Conservation (phyloP, 2,797 vertebrate species). For the Uromys caudimaculatus region DNA sequence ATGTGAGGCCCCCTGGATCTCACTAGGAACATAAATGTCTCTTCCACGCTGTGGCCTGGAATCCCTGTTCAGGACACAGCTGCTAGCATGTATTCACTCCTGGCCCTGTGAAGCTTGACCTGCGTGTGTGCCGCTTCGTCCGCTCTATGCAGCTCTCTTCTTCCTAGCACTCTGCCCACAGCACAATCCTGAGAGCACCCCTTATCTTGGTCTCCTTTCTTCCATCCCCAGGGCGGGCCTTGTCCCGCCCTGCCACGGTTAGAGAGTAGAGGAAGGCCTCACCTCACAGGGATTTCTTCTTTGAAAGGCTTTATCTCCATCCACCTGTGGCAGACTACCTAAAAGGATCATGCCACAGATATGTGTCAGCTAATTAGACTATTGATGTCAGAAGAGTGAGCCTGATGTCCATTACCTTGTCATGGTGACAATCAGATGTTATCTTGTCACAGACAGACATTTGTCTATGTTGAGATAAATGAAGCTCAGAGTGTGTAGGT, state of each 20-base stretch:
- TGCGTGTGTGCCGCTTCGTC: rapidly evolving
- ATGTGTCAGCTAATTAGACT: background rate
- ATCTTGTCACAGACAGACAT: background rate
- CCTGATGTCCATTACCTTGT: background rate
- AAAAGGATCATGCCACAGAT: background rate
- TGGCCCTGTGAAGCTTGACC: background rate
- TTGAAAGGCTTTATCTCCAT: background rate
- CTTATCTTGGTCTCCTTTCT: background rate
- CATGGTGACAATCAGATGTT: background rate
- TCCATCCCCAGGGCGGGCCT: background rate
- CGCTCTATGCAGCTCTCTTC: background rate
- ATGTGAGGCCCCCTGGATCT: background rate
- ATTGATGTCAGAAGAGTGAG: background rate
- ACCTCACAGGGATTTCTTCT: conserved; percentile 28
- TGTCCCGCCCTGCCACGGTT: background rate
- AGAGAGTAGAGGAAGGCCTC: conserved; percentile 12
- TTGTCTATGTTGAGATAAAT: background rate
- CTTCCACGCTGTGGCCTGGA: background rate
- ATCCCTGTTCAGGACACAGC: background rate
- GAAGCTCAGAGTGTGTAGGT: background rate
- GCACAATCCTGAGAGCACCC: background rate
- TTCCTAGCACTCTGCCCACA: background rate
- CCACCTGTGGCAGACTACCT: background rate
- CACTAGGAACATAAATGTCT: background rate
- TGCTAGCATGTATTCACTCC: rapidly evolving